phyloP scores from a whole-genome alignment of 2,113 vertebrate species.

The Antigone vipio region DNA sequence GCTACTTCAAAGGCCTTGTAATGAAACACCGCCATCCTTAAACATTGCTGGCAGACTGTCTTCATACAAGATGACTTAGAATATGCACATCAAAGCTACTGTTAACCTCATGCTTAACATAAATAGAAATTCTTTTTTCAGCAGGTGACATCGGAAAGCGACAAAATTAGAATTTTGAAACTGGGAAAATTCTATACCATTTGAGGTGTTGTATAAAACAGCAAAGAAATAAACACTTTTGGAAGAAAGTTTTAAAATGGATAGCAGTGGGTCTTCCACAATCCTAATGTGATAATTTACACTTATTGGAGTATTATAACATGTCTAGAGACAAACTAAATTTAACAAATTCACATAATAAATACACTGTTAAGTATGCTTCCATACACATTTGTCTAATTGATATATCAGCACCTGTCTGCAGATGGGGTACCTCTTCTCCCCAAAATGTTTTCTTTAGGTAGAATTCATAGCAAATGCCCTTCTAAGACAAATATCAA shows the following conservation, averaged over 20 bases:
- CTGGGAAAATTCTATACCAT: not conserved
- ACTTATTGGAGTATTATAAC: not conserved
- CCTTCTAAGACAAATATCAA: not conserved
- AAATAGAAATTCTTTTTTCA: not conserved
- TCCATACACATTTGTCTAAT: not conserved
- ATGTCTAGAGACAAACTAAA: not conserved
- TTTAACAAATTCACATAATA: not conserved
- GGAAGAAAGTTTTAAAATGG: not conserved
- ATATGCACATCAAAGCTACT: conserved; percentile 18
- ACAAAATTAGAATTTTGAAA: not conserved
- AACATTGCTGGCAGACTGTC: not conserved
- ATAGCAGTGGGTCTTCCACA: not conserved
- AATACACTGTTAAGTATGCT: not conserved
- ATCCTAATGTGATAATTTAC: not conserved
- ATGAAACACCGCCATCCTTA: conserved; percentile 38
- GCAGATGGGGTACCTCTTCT: not conserved
- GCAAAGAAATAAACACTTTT: not conserved
- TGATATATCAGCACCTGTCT: not conserved
- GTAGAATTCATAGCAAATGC: not conserved
- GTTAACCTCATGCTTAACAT: not conserved
- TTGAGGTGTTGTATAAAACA: not conserved
- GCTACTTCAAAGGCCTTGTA: conserved; percentile 66
- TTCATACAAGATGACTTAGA: not conserved
- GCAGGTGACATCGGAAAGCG: not conserved
- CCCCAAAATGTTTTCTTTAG: not conserved